Evolutionary conservation across 2,113 vertebrate species (phyloP), one percentile per base, ranked within the genome.

Genomic region (Psephotus haematonotus): DNA sequence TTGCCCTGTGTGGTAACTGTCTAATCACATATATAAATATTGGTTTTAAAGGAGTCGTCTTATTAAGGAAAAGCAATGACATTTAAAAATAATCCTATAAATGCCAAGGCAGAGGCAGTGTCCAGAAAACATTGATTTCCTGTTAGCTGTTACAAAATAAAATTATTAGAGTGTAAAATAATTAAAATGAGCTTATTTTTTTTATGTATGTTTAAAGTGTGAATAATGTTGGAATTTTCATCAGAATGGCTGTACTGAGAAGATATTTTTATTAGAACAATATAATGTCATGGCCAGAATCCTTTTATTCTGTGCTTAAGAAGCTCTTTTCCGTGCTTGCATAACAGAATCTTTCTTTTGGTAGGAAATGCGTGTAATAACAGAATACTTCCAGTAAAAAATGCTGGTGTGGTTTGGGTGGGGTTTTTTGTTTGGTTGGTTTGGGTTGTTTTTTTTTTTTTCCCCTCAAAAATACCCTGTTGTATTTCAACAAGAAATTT

Each of bases 391-490:
- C 25, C 50, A 37, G 60, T 70, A 19, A 65, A 41, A 82, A 95
- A 79, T 27, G 6, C 20, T 64, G 72, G 9, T 53, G 22, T 50
- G 4, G 2, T 25, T 72, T 67, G 11, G 2, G 0, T 6, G 25
- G 47, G 23, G 13, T 7, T 7, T 65, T 55, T 39, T 33, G 3
- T 0, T 67, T 43, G 6, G 7, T 31, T 55, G 29, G 11, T 31
- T 55, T 47, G 46, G 2, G 10, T 15, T 11, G 13, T 13, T 13
- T 74, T 49, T 5, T 37, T 37, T 39, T 2, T 2, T 46, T 10
- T 19, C 8, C 2, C 4, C 0, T 31, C 29, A 55, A 31, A 9
- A 20, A 52, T 8, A 1, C 0, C 3, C 10, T 11, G 20, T 9
- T 82, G 4, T 50, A 65, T 78, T 88, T 92, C 9, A 35, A 41